A percentile compares a stretch with the other conserved stretches of the same genome.
Evolutionary conservation across 2,797 vertebrate species (phyloP).

Genomic region (Pseudochromis fuscus): DNA sequence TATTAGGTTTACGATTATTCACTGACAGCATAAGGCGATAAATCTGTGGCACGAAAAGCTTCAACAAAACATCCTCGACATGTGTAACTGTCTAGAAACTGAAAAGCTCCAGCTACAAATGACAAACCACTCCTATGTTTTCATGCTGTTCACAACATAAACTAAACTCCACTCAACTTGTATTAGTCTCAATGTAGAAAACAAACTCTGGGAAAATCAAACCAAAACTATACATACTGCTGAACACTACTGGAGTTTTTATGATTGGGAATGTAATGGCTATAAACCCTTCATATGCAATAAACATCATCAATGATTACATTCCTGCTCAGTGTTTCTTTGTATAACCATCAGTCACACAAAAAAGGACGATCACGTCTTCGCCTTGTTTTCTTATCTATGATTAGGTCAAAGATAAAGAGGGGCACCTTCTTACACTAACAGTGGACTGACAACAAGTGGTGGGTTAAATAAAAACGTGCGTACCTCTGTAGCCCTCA

Average conservation of each 20-base stretch:
- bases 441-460: neutral
- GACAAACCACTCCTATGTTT: neutral
- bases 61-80: too few relatives aligned
- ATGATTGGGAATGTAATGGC: neutral
- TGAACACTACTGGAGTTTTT: neutral
- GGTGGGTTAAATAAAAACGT: neutral
- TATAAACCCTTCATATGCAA: neutral
- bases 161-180: neutral
- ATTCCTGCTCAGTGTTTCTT: neutral
- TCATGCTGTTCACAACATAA: neutral
- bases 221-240: too few relatives aligned
- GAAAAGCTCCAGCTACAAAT: neutral
- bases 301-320: neutral
- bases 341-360: neutral
- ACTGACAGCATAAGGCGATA: neutral
- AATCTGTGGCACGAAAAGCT: neutral
- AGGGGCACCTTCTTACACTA: neutral
- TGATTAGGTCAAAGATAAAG: neutral
- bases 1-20: too few relatives aligned
- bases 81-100: too few relatives aligned
- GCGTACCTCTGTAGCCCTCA: slow-evolving; percentile 95
- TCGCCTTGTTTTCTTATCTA: neutral
- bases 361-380: neutral
- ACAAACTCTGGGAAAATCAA: too few relatives aligned
- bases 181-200: neutral